Base-by-base conservation (phyloP, 1,140 invertebrate species). In the Dreissena polymorpha region DNA sequence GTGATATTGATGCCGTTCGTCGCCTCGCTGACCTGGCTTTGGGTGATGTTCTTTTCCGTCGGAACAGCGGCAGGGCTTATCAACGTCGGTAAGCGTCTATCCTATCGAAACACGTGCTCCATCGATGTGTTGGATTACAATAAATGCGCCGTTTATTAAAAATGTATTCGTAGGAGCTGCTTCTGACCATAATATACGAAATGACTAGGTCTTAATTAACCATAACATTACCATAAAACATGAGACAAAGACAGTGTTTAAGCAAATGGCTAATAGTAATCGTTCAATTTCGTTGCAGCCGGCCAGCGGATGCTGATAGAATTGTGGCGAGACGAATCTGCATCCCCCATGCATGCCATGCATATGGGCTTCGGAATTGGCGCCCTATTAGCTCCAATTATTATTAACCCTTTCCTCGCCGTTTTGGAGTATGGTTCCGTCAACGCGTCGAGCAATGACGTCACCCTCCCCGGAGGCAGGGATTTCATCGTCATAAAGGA, bases 301-400 rank as follows among this genome's bases (percentile, higher is more conserved):
- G 83, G 83, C n/a, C 75, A 86, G 57, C 65, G 65, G 21, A 73
- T 85, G 14, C n/a, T 80, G 1, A 23, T 88, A 0, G 67, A 81
- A 23, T 57, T 88, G 60, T 88, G 87, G 87, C 51, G 69, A 60
- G 70, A 70, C 10, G 73, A 83, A 16, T 60, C 85, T 8, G 51
- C 85, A 0, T 39, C 70, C 3, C 85, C 86, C 7, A 78, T 88
- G 69, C 87, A 88, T 29, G 51, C 80, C 23, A 69, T 85, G 5
- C 87, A 88, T 65, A 83, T 87, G 69, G 87, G 85, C 5, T 88
- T 83, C 69, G 87, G 87, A 0, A 70, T 86, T 72, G 87, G 87
- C n/a, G 83, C 85, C 27, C 21, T 88, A 2, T 16, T 83, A 49
- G 83, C 75, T 57, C 87, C 87, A 10, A 68, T 84, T 2, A 80